Evolutionary conservation across 2,113 vertebrate genomes (phyloP).

Genomic region (Toxotes chatareus): DNA sequence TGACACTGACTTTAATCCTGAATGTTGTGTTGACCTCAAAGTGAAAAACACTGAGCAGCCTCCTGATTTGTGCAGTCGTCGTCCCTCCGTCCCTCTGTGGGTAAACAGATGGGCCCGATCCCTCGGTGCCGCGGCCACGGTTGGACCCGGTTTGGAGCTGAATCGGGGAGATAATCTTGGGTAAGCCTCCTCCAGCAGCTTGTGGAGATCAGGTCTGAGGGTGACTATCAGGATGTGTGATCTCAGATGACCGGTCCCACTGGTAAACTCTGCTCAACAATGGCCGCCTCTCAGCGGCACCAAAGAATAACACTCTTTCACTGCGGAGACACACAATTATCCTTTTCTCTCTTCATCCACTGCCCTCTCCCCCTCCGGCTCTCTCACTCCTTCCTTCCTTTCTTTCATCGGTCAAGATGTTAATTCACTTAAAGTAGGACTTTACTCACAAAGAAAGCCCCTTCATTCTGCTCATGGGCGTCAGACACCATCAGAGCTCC

Average conservation of each 20-base stretch:
- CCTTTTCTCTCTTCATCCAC: conserved; percentile 45
- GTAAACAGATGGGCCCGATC: too few relatives aligned
- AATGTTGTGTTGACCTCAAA: too few relatives aligned
- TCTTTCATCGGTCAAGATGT: conserved; percentile 46
- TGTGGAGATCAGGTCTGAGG: conserved; percentile 33
- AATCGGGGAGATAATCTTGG: conserved; percentile 61
- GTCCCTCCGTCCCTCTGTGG: too few relatives aligned
- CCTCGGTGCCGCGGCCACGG: too few relatives aligned
- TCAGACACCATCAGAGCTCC: conserved; percentile 4
- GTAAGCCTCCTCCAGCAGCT: conserved; percentile 58
- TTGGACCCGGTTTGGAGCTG: not conserved
- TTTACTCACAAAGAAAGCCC: conserved; percentile 29
- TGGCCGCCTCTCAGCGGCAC: conserved; percentile 56
- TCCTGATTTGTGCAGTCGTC: too few relatives aligned
- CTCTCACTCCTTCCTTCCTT: conserved; percentile 8
- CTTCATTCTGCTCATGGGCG: not conserved
- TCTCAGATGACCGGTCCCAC: conserved; percentile 54
- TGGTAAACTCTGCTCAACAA: conserved; percentile 53
- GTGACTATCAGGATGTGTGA: conserved; percentile 41
- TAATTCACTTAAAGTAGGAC: conserved; percentile 54
- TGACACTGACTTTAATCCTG: too few relatives aligned
- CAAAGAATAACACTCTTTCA: conserved; percentile 63
- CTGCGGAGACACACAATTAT: conserved; percentile 54
- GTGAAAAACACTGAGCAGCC: too few relatives aligned
- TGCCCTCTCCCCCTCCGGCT: not conserved